Evolutionary conservation across 2,888 invertebrate species (phyloP).

Genomic region (Himalopsyche kuldschensis): DNA sequence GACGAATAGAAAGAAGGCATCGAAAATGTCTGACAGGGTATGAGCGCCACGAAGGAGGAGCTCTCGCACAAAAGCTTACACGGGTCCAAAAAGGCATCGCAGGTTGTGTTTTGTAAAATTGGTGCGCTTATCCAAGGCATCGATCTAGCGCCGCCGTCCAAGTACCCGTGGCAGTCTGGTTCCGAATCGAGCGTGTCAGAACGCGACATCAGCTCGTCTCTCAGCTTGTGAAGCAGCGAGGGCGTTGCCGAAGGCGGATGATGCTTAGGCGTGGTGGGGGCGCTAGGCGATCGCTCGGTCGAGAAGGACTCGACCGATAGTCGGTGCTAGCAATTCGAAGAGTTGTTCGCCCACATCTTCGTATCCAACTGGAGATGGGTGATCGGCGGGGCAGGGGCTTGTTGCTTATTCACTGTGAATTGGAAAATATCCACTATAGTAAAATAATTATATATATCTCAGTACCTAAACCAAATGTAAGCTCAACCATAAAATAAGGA

Average conservation of each 20-base stretch:
- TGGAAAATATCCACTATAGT: too few species aligned
- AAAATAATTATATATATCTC: too few species aligned
- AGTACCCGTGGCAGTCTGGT: not conserved
- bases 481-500: too few species aligned
- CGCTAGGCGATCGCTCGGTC: slow-evolving; percentile 22
- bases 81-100: slow-evolving; percentile 36
- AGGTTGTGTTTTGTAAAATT: slow-evolving; percentile 36
- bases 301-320: slow-evolving; percentile 47
- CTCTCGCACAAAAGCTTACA: slow-evolving; percentile 38
- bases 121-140: slow-evolving; percentile 38
- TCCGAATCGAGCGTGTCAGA: slow-evolving; percentile 35
- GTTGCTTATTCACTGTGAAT: slow-evolving; percentile 56
- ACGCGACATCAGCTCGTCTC: slow-evolving; percentile 35
- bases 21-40: slow-evolving; percentile 32
- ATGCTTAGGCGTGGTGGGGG: slow-evolving; percentile 14
- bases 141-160: not conserved
- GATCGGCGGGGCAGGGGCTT: slow-evolving; percentile 63
- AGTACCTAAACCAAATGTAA: too few species aligned
- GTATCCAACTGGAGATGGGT: slow-evolving; percentile 59
- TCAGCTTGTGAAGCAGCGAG: slow-evolving; percentile 10
- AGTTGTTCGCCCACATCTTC: slow-evolving; percentile 57
- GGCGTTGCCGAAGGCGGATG: not conserved
- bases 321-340: slow-evolving; percentile 59
- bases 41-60: slow-evolving; percentile 37
- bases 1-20: not conserved